Evolutionary conservation across 2,888 invertebrate species (phyloP).

Genomic region (Diaperis boleti): DNA sequence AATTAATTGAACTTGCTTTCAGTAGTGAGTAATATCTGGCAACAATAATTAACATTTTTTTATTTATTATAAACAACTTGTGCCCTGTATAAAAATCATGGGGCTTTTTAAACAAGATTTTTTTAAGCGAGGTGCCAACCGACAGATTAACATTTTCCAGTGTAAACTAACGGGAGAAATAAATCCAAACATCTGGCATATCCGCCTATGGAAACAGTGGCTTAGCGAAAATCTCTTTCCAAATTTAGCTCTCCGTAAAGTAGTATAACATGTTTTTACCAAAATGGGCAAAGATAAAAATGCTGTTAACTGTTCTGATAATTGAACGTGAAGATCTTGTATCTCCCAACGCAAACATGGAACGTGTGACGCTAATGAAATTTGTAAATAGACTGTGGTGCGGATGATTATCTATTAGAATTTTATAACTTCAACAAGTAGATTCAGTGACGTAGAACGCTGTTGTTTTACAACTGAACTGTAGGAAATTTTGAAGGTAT

Average conservation of each 20-base stretch:
- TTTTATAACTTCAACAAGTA: constrained; percentile 31
- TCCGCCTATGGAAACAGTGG: too few species aligned
- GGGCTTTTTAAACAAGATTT: too few species aligned
- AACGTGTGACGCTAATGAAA: constrained; percentile 26
- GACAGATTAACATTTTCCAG: too few species aligned
- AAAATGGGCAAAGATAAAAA: constrained; percentile 1
- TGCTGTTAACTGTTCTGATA: not conserved
- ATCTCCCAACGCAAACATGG: constrained; percentile 11
- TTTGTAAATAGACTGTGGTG: constrained; percentile 23
- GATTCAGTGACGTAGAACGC: constrained; percentile 34
- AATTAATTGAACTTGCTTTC: too few species aligned
- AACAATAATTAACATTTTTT: too few species aligned
- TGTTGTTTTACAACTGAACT: constrained; percentile 37
- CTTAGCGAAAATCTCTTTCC: not conserved
- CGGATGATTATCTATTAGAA: constrained; percentile 15
- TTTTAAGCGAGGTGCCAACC: too few species aligned
- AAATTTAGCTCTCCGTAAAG: not conserved
- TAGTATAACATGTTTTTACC: not conserved
- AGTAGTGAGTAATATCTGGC: too few species aligned
- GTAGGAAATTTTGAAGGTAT: constrained; percentile 29
- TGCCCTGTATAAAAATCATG: too few species aligned
- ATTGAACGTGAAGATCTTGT: constrained; percentile 20
- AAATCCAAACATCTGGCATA: too few species aligned
- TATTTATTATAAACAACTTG: too few species aligned
- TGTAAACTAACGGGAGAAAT: too few species aligned